phyloP scores from a whole-genome alignment of 2,113 vertebrate species.

The Oncorhynchus kisutch region DNA sequence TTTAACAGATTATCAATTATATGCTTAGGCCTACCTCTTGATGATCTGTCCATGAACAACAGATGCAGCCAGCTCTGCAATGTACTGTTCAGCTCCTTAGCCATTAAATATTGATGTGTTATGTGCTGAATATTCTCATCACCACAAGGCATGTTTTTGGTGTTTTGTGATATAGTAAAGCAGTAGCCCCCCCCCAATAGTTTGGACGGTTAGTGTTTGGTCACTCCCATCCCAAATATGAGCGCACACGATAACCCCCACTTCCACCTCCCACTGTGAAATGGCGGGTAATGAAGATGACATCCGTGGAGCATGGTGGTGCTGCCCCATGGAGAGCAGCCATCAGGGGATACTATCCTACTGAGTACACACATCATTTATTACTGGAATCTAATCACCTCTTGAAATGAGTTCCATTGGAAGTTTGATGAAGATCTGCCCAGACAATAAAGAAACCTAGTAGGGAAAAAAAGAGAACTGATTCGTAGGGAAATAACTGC shows the following conservation, averaged over 20 bases:
- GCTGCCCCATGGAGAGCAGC: slow-evolving; percentile 28
- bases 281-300: slow-evolving; percentile 39
- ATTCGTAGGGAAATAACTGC: slow-evolving; percentile 13
- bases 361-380: slow-evolving; percentile 71
- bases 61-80: slow-evolving; percentile 34
- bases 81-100: neutral
- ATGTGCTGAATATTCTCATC: slow-evolving; percentile 37
- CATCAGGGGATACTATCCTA: slow-evolving; percentile 54
- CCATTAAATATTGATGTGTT: slow-evolving; percentile 65
- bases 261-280: neutral
- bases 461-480: neutral
- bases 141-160: slow-evolving; percentile 13
- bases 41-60: neutral
- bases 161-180: neutral
- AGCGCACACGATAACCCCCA: neutral
- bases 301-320: slow-evolving; percentile 32
- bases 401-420: slow-evolving; percentile 69
- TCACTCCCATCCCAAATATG: neutral
- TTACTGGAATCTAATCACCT: slow-evolving; percentile 68
- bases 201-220: too few species aligned
- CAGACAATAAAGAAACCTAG: slow-evolving; percentile 48
- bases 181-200: too few species aligned
- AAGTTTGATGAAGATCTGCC: slow-evolving; percentile 63
- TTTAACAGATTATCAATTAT: too few species aligned
- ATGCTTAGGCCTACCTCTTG: too few species aligned